These are phyloP conservation scores for Camptogramma bilineatum DNA, from an alignment of 2,888 invertebrate species.

Conservation along the genomic window DNA sequence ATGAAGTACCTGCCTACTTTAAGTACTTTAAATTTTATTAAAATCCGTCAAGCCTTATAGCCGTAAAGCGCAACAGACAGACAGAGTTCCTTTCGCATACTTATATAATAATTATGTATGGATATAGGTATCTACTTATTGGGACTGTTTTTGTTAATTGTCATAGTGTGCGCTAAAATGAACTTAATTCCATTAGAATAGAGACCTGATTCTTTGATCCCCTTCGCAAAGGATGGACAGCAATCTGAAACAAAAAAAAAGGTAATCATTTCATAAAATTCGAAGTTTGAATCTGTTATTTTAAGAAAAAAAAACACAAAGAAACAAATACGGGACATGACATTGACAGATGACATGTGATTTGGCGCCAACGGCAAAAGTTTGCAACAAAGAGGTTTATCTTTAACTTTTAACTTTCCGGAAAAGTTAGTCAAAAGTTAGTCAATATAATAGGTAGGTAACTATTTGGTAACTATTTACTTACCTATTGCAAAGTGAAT, in stretches of 20 bases:
- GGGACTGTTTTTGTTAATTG: too few species aligned
- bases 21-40: not conserved
- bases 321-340: not conserved
- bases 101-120: not conserved
- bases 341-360: not conserved
- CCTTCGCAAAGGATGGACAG: conserved; percentile 54
- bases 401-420: not conserved
- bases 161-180: conserved; percentile 4
- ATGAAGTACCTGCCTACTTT: too few species aligned
- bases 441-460: not conserved
- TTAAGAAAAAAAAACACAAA: not conserved
- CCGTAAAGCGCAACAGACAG: too few species aligned
- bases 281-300: not conserved
- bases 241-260: conserved; percentile 69
- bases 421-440: not conserved
- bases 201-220: conserved; percentile 68
- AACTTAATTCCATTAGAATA: conserved; percentile 13
- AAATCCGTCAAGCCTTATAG: not conserved
- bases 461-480: not conserved
- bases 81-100: too few species aligned
- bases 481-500: not conserved
- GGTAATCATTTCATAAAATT: too few species aligned
- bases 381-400: not conserved
- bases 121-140: not conserved
- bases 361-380: not conserved